Evolutionary conservation across 1,140 invertebrate species (phyloP).

Genomic region (Leucophenga varia): DNA sequence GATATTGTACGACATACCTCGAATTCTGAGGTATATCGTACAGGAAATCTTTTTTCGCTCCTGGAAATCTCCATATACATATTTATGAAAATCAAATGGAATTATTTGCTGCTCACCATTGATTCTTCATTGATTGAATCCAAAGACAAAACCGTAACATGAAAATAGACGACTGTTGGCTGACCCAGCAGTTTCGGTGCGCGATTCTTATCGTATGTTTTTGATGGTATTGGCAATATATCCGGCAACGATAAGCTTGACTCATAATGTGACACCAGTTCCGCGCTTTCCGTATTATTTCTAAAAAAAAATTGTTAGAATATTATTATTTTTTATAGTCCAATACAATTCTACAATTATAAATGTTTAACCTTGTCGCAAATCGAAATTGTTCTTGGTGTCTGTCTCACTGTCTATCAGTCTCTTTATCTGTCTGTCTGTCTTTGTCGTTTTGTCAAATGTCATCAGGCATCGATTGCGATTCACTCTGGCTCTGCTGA

Average conservation of each 20-base stretch:
- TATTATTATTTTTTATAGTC: no score
- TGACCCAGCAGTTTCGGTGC: conserved; percentile 82
- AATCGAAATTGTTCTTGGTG: no score
- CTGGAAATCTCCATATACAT: not conserved
- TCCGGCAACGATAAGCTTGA: conserved; percentile 74
- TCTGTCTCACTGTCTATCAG: no score
- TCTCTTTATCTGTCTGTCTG: no score
- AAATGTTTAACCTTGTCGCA: conserved; percentile 13
- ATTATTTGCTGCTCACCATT: conserved; percentile 65
- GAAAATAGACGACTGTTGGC: conserved; percentile 84
- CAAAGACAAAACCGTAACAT: conserved; percentile 82
- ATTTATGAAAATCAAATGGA: not conserved
- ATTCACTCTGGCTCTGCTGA: conserved; percentile 17
- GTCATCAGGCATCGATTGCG: no score
- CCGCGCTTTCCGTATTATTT: conserved; percentile 54
- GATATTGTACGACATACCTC: not conserved
- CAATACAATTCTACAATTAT: no score
- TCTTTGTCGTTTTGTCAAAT: no score
- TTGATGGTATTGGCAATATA: conserved; percentile 79
- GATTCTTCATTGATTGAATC: conserved; percentile 90
- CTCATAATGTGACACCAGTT: conserved; percentile 58
- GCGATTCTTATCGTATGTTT: conserved; percentile 86
- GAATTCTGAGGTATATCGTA: no score
- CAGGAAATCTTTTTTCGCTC: no score
- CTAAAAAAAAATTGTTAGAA: no score